phyloP scores from a whole-genome alignment of 2,888 invertebrate species.

The Acrobasis repandana region DNA sequence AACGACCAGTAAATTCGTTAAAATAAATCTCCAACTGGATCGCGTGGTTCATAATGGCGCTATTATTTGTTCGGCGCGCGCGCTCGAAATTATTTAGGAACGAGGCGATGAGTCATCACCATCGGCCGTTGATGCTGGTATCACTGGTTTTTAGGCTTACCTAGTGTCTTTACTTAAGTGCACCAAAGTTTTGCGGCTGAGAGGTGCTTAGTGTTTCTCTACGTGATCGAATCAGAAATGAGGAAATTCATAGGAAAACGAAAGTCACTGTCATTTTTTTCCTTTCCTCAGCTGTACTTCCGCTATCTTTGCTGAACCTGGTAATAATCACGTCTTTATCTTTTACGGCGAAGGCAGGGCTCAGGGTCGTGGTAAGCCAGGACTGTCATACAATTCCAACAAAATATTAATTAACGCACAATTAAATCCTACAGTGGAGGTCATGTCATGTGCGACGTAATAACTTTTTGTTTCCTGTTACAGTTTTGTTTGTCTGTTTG shows the following conservation, averaged over 20 bases:
- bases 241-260: too few species aligned
- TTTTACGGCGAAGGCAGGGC: too few species aligned
- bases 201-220: too few species aligned
- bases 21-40: slow-evolving; percentile 8
- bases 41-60: neutral
- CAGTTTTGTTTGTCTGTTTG: slow-evolving; percentile 9
- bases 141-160: neutral
- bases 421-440: neutral
- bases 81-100: slow-evolving; percentile 10
- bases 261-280: too few species aligned
- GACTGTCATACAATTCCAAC: neutral
- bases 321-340: too few species aligned
- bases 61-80: slow-evolving; percentile 17
- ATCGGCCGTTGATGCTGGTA: neutral
- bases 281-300: too few species aligned
- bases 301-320: too few species aligned
- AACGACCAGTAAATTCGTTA: slow-evolving; percentile 11
- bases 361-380: too few species aligned
- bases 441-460: neutral
- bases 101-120: slow-evolving; percentile 11
- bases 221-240: too few species aligned
- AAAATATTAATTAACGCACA: slow-evolving; percentile 5
- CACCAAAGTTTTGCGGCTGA: too few species aligned
- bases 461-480: slow-evolving; percentile 1
- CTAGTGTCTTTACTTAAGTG: too few species aligned